Conservation (phyloP, 2,797 vertebrate genomes). For the Chiloscyllium punctatum region DNA sequence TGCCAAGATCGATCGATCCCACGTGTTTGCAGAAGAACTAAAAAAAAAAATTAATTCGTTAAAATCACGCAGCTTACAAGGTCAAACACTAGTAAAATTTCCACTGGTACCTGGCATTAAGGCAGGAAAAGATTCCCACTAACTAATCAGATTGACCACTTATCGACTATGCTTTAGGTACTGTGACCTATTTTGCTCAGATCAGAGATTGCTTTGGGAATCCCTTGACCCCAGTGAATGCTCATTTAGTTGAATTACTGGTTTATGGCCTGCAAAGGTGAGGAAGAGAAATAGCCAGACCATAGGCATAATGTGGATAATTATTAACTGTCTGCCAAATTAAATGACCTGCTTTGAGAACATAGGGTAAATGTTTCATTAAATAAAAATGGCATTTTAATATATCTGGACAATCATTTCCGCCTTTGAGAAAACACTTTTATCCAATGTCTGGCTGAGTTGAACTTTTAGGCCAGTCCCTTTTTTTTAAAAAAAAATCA, state of each 20-base stretch:
- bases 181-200: neutral
- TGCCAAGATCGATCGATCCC: neutral
- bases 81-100: neutral
- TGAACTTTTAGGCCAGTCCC: conserved; percentile 66
- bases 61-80: neutral
- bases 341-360: neutral
- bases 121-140: neutral
- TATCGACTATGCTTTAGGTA: neutral
- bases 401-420: conserved; percentile 77
- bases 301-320: neutral
- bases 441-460: conserved; percentile 79
- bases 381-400: conserved; percentile 60
- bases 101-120: neutral
- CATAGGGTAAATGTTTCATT: neutral
- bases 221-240: neutral
- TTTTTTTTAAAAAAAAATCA: conserved; percentile 56
- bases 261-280: neutral
- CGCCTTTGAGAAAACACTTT: conserved; percentile 83
- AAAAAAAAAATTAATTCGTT: neutral
- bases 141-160: neutral
- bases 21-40: neutral
- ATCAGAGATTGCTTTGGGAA: neutral
- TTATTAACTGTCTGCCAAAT: neutral
- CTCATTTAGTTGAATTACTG: neutral
- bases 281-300: neutral